Evolutionary conservation across 2,113 vertebrate genomes (phyloP).

Genomic region (human (Homo sapiens)): DNA sequence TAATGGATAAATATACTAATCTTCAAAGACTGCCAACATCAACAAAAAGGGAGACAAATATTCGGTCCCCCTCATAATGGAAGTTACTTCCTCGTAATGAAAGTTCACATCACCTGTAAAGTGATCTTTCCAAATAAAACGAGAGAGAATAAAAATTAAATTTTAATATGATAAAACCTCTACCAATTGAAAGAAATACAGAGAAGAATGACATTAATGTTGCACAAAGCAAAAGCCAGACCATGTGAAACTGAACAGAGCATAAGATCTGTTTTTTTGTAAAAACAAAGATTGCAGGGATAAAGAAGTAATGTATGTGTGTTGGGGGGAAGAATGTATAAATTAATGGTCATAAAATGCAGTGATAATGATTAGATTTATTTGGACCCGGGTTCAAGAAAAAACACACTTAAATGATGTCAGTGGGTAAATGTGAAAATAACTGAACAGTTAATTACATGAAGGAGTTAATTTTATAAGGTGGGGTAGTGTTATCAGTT

Average conservation of each 20-base stretch:
- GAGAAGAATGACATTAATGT: background rate
- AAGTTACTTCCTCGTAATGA: background rate
- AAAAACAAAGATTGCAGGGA: background rate
- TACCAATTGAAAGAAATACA: background rate
- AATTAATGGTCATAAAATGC: background rate
- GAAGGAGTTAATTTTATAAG: background rate
- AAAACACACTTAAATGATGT: background rate
- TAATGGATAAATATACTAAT: constrained; percentile 7
- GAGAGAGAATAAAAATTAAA: background rate
- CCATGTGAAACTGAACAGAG: background rate
- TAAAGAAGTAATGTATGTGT: background rate
- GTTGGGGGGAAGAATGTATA: background rate
- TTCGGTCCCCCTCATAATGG: background rate
- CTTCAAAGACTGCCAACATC: background rate
- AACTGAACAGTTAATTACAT: background rate
- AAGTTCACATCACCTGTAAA: background rate
- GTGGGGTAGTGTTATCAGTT: background rate
- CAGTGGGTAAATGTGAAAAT: background rate
- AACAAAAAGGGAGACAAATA: background rate
- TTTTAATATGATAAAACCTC: background rate
- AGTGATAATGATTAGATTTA: background rate
- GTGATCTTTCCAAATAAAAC: background rate
- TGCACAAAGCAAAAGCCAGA: constrained; percentile 5
- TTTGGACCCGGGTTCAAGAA: background rate
- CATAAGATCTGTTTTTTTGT: background rate